These are phyloP conservation scores for Caenorhabditis japonica DNA, from an alignment of 2,888 invertebrate genomes.

Conservation along the genomic window DNA sequence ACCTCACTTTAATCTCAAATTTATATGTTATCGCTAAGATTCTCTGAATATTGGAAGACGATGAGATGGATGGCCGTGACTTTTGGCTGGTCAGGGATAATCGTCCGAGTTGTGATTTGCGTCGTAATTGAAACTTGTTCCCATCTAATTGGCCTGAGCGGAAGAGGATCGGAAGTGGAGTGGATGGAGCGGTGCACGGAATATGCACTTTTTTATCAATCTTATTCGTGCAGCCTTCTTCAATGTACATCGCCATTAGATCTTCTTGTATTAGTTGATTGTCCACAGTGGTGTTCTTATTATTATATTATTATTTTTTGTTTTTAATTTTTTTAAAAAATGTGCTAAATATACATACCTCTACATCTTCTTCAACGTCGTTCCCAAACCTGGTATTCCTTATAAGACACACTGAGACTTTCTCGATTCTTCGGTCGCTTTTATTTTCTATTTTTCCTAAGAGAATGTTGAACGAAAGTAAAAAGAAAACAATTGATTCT, in stretches of 20 bases:
- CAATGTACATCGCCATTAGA: constrained; percentile 70
- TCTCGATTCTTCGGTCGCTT: constrained; percentile 68
- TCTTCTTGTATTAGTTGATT: constrained; percentile 69
- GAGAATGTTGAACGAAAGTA: neutral
- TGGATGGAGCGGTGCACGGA: constrained; percentile 55
- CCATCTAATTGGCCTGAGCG: constrained; percentile 34
- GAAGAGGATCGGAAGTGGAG: constrained; percentile 37
- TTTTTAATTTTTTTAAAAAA: too few relatives aligned
- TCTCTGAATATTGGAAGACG: constrained; percentile 45
- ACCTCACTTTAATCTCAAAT: constrained; percentile 50
- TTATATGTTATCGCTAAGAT: constrained; percentile 48
- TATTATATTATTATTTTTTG: neutral
- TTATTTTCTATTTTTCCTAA: constrained; percentile 71
- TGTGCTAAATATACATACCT: constrained; percentile 22
- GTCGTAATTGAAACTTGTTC: constrained; percentile 48
- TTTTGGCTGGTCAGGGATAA: constrained; percentile 51
- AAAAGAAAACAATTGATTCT: neutral
- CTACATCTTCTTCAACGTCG: constrained; percentile 45
- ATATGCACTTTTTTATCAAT: constrained; percentile 71
- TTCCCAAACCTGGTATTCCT: constrained; percentile 55
- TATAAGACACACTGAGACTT: constrained; percentile 62
- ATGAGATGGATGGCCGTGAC: constrained; percentile 44
- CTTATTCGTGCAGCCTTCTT: constrained; percentile 64
- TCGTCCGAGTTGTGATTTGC: constrained; percentile 53
- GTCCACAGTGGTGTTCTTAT: constrained; percentile 53